These are phyloP conservation scores for Ormyrus labotus DNA, from an alignment of 2,888 invertebrate species.

Conservation along the genomic window DNA sequence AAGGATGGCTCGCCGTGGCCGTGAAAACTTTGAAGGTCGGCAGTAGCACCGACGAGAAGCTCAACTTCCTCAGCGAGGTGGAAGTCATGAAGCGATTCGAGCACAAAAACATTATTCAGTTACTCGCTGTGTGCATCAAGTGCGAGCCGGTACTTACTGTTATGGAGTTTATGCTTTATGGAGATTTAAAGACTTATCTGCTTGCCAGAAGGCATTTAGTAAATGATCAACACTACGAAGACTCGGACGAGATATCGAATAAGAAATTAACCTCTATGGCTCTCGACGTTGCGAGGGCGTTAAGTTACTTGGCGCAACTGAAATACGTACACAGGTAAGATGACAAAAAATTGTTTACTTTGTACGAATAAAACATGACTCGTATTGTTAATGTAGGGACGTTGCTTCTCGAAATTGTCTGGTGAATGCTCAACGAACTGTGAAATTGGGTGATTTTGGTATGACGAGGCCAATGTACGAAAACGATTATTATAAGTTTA, in stretches of 20 bases:
- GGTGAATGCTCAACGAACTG: slow-evolving; percentile 83
- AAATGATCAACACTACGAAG: slow-evolving; percentile 80
- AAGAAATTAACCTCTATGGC: slow-evolving; percentile 90
- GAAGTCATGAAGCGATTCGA: slow-evolving; percentile 96
- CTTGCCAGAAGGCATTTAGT: slow-evolving; percentile 90
- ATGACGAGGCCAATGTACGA: slow-evolving; percentile 93
- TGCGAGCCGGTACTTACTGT: slow-evolving; percentile 92
- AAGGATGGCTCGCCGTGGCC: slow-evolving; percentile 90
- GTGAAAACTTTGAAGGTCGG: slow-evolving; percentile 92
- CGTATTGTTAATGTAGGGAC: slow-evolving; percentile 79
- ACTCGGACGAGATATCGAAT: slow-evolving; percentile 86
- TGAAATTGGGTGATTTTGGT: slow-evolving; percentile 92
- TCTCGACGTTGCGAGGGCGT: slow-evolving; percentile 89
- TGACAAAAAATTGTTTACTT: background rate
- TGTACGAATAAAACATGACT: slow-evolving; percentile 1
- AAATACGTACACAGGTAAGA: slow-evolving; percentile 88
- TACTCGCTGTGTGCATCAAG: slow-evolving; percentile 91
- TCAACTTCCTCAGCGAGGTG: slow-evolving; percentile 94
- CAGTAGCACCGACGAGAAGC: slow-evolving; percentile 88
- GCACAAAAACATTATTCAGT: slow-evolving; percentile 90
- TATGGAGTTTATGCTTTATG: slow-evolving; percentile 96
- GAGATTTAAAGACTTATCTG: slow-evolving; percentile 92
- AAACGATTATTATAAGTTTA: slow-evolving; percentile 92
- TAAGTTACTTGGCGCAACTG: slow-evolving; percentile 88
- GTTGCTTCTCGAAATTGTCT: slow-evolving; percentile 88